These are phyloP conservation scores for Kuschelorhynchus macadamiae DNA, from an alignment of 2,888 invertebrate species.

Conservation along the genomic window DNA sequence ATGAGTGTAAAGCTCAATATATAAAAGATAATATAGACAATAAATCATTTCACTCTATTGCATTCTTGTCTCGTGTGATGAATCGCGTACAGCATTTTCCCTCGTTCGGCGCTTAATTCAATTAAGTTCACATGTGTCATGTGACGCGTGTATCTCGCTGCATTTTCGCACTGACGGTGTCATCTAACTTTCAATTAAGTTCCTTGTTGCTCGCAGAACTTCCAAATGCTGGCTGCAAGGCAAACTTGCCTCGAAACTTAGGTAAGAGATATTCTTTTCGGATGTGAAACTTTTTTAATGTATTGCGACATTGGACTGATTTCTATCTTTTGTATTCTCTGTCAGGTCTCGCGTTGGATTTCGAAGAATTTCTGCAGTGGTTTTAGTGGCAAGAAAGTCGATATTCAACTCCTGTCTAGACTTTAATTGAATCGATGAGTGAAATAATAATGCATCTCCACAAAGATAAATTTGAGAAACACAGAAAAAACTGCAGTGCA, in stretches of 20 bases:
- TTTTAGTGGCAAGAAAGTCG: no score
- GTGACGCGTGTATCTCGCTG: constrained; percentile 22
- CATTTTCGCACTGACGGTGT: constrained; percentile 38
- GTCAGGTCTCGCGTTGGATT: no score
- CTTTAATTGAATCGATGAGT: no score
- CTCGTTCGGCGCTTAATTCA: constrained; percentile 30
- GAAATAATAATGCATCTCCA: no score
- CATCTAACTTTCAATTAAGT: constrained; percentile 35
- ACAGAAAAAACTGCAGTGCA: no score
- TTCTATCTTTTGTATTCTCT: no score
- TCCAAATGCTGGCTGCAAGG: constrained; percentile 14
- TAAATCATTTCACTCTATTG: constrained; percentile 7
- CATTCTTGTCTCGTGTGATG: constrained; percentile 20
- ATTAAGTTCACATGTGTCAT: constrained; percentile 27
- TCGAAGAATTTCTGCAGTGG: no score
- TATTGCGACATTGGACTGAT: constrained; percentile 18
- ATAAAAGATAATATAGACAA: no score
- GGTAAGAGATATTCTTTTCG: constrained; percentile 7
- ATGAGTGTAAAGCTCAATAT: neutral
- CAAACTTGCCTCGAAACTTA: constrained; percentile 20
- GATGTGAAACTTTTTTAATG: constrained; percentile 22
- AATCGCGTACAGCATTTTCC: constrained; percentile 12
- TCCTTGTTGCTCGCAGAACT: constrained; percentile 27
- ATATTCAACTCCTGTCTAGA: no score
- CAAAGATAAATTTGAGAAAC: no score